A percentile compares a stretch with the other conserved stretches of the same genome.
Conservation (phyloP, 2,113 vertebrate species). For the Otolemur garnettii region DNA sequence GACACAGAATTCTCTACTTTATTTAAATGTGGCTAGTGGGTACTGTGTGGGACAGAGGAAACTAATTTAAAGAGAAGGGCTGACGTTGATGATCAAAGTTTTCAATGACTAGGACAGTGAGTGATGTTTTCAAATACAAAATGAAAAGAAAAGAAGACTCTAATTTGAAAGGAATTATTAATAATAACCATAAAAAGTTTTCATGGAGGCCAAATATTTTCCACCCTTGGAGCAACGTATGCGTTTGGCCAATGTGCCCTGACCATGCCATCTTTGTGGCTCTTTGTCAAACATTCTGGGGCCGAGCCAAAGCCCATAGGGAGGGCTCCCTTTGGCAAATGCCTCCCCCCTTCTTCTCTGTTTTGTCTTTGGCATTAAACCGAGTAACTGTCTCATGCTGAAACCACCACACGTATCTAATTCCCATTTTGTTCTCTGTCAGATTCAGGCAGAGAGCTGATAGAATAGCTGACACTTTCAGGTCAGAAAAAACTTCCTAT, state of each 20-base stretch:
- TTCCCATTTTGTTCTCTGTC: conserved; percentile 78
- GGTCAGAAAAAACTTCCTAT: conserved; percentile 69
- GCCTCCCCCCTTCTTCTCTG: conserved; percentile 61
- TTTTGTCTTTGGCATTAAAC: conserved; percentile 76
- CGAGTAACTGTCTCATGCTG: conserved; percentile 76
- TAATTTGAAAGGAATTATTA: background rate
- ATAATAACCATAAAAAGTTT: conserved; percentile 27
- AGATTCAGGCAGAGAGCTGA: conserved; percentile 66
- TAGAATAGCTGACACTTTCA: conserved; percentile 59
- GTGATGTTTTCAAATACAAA: background rate
- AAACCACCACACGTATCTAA: conserved; percentile 74
- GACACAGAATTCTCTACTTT: background rate
- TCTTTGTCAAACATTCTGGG: conserved; percentile 74
- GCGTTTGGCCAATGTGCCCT: conserved; percentile 18
- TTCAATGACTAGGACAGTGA: background rate
- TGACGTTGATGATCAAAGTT: background rate
- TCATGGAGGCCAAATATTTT: conserved; percentile 13
- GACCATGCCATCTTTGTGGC: conserved; percentile 69
- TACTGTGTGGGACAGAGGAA: background rate
- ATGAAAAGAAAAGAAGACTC: background rate
- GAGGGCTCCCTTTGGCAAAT: conserved; percentile 74
- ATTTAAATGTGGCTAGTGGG: background rate
- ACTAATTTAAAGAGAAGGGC: background rate
- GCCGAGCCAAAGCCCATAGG: conserved; percentile 65
- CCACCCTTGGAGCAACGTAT: background rate